Percentiles rank a stretch among this genome's conserved stretches.
Conservation (phyloP, 2,888 invertebrate species). For the Pristionchus arcanus region DNA sequence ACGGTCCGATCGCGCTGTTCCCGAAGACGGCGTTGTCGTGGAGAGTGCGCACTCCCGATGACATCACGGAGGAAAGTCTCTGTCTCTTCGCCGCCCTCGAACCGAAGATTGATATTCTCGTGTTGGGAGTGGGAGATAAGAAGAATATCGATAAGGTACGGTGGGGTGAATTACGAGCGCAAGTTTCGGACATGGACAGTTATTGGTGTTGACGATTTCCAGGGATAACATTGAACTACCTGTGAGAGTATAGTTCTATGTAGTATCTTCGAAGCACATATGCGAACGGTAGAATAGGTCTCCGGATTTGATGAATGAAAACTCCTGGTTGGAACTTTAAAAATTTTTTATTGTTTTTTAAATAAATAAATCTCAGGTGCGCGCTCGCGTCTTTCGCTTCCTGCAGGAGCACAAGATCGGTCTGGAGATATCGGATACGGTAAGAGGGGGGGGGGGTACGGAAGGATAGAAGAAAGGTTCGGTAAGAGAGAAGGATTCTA, state of each 20-base stretch:
- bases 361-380: conserved; percentile 54
- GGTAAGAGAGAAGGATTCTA: background rate
- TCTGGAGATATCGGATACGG: conserved; percentile 88
- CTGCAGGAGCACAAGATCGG: conserved; percentile 84
- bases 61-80: conserved; percentile 88
- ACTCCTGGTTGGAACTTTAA: background rate
- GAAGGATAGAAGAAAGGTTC: background rate
- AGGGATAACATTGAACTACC: background rate
- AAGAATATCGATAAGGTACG: conserved; percentile 73
- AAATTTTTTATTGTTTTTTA: background rate
- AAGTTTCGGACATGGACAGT: too few species aligned
- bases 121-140: conserved; percentile 79
- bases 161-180: background rate
- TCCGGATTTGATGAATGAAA: too few species aligned
- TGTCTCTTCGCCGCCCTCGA: conserved; percentile 88
- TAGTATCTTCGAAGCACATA: background rate
- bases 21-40: conserved; percentile 77
- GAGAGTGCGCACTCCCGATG: conserved; percentile 81
- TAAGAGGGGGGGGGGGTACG: conserved; percentile 62
- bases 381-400: conserved; percentile 66
- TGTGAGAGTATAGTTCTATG: background rate
- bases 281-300: background rate
- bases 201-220: too few species aligned
- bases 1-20: conserved; percentile 77
- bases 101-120: conserved; percentile 86